Base-by-base conservation (phyloP, 2,888 invertebrate genomes). In the Mythimna lalbum region DNA sequence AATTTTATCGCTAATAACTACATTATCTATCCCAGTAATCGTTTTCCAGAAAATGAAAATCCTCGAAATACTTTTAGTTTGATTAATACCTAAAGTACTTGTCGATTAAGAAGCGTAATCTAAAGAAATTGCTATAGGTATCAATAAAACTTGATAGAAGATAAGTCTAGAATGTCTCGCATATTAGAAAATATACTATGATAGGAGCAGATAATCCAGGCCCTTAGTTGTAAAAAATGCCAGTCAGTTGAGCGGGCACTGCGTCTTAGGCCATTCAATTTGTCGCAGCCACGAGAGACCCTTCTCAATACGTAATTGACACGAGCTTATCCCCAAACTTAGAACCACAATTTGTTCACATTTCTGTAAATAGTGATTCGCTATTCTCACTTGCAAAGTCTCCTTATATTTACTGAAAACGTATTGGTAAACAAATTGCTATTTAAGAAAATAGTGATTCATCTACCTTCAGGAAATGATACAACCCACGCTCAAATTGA, bases 281-380 rank as follows among this genome's bases (percentile, higher is more conserved):
- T 94, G 93, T 94, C 93, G 91, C 89, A 86, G 78, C 86, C 88
- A 87, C 88, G 87, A 86, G 86, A 84, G 88, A 94, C 95, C 94
- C 94, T 95, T 90, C 93, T 94, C 94, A 95, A 93, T 94, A 88
- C 90, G 91, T 95, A 95, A 95, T 94, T 95, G 94, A 95, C 94
- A 94, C 90, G 90, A 90, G 94, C 93, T 94, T 94, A 95, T 93
- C 93, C 93, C 90, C 87, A 85, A 92, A 93, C 88, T 93, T 92
- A 90, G 92, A 91, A 87, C 90, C 92, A 90, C 93, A 92, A 93
- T 94, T 94, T 93, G 93, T 94, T 92, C 93, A 90, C 90, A 91
- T 90, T 90, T 90, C 87, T 90, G 87, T 90, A 89, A 90, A 90
- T 90, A 89, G 90, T 90, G 90, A 89, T 87, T 90, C 85, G 88